Evolutionary conservation across 2,113 vertebrate genomes (phyloP).

Genomic region (Mellivora capensis): DNA sequence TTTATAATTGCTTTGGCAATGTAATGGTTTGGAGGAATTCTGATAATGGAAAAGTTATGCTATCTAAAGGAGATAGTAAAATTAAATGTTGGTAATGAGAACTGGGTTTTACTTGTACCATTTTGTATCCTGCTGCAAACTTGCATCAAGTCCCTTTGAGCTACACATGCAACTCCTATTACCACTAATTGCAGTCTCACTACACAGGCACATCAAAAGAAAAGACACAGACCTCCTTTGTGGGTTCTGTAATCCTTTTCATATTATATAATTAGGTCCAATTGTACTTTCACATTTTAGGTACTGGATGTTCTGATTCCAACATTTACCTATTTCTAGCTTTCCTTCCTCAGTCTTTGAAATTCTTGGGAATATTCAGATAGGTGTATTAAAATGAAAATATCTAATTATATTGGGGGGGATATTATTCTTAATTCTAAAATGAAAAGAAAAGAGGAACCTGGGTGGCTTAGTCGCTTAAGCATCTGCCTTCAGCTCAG

Average conservation of each 20-base stretch:
- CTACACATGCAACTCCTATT: conserved; percentile 11
- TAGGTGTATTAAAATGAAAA: conserved; percentile 18
- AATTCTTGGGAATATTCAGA: background rate
- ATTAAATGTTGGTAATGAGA: conserved; percentile 51
- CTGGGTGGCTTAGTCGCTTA: background rate
- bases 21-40: conserved; percentile 28
- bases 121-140: conserved; percentile 11
- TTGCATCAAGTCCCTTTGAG: conserved; percentile 20
- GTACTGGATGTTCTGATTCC: conserved; percentile 30
- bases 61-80: conserved; percentile 54
- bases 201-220: conserved; percentile 13
- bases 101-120: background rate
- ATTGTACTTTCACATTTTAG: conserved; percentile 12
- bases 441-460: background rate
- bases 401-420: background rate
- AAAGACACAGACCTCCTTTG: conserved; percentile 40
- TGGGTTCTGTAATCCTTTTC: conserved; percentile 29
- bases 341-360: background rate
- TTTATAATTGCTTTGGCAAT: conserved; percentile 57
- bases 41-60: conserved; percentile 52
- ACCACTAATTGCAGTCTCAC: conserved; percentile 23
- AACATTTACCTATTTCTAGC: conserved; percentile 35
- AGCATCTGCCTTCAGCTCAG: background rate
- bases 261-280: conserved; percentile 21
- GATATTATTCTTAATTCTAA: background rate